Evolutionary conservation across 1,140 invertebrate species (phyloP), one percentile per base, ranked within the genome.

Genomic region (Procambarus clarkii): DNA sequence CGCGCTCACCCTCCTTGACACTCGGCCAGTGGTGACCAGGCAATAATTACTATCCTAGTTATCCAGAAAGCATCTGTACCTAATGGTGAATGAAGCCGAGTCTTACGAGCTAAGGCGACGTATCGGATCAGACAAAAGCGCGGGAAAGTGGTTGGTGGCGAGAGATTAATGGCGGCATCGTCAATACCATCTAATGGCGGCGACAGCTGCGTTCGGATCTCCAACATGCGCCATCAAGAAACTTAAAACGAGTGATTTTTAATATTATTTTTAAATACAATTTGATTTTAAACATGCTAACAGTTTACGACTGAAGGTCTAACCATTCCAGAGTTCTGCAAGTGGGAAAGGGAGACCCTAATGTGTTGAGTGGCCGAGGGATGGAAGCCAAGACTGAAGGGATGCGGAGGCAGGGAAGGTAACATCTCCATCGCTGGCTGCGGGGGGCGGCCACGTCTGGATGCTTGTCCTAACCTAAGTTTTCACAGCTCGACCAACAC

Each of bases 111-210:
- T 90, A 90, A 90, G 88, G 83, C 83, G 89, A 91, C 89, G 82
- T 91, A 91, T 91, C 89, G 89, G 89, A 86, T 86, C 82, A 83
- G 83, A 91, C 89, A 91, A 91, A 91, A 86, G 89, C 89, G 89
- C 89, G 89, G 89, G 89, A 91, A 91, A 91, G 89, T 86, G 89
- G 89, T 80, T 91, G 89, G 54, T 86, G 89, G 89, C 89, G 82
- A 74, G 89, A 91, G 89, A 91, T 91, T 91, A 91, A 91, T 91
- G 83, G 89, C 89, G 83, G 64, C 82, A 78, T 79, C 89, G 89
- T 91, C 89, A 91, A 91, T 91, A 86, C 89, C 89, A 83, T 91
- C 89, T 91, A 91, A 91, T 91, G 89, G 89, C 58, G 89, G 83
- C 89, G 89, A 91, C 89, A 91, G 76, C 83, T 91, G 83, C 46